Percentiles rank a stretch among this genome's conserved stretches.
Conservation (phyloP, 1,140 invertebrate species). For the Euura saliciscinereae region DNA sequence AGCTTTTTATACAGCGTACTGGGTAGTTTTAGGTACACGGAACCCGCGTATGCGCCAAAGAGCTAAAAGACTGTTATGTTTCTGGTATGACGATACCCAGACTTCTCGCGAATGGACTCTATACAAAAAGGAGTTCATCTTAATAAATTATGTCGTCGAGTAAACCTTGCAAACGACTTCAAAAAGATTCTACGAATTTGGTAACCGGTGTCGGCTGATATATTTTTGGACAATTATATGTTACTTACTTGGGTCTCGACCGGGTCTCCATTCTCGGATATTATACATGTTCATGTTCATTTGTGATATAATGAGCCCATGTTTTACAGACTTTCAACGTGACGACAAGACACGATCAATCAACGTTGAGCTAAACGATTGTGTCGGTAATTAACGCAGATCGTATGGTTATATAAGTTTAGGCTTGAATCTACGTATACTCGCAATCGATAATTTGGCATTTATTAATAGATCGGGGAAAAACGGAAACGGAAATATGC, state of each 20-base stretch:
- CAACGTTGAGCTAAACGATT: neutral
- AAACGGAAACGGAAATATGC: no score
- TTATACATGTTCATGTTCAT: neutral
- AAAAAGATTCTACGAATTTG: slow-evolving; percentile 54
- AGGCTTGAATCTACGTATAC: neutral
- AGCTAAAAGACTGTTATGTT: neutral
- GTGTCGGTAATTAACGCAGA: neutral
- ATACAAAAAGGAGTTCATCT: slow-evolving; percentile 47
- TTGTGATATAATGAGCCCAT: neutral
- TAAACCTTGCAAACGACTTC: slow-evolving; percentile 46
- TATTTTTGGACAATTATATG: slow-evolving; percentile 50
- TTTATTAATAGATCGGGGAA: neutral
- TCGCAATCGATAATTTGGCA: neutral
- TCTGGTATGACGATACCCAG: slow-evolving; percentile 6
- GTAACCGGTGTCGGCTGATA: slow-evolving; percentile 22
- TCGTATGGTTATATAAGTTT: neutral
- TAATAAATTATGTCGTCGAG: slow-evolving; percentile 51
- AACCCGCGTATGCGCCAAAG: neutral
- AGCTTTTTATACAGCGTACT: neutral
- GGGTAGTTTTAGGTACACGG: neutral
- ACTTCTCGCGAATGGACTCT: slow-evolving; percentile 27
- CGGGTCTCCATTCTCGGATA: no score
- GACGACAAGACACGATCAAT: neutral
- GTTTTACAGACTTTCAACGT: neutral
- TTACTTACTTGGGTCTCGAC: no score